Evolutionary conservation across 2,888 invertebrate genomes (phyloP).

Genomic region (Macrophya alboannulata): DNA sequence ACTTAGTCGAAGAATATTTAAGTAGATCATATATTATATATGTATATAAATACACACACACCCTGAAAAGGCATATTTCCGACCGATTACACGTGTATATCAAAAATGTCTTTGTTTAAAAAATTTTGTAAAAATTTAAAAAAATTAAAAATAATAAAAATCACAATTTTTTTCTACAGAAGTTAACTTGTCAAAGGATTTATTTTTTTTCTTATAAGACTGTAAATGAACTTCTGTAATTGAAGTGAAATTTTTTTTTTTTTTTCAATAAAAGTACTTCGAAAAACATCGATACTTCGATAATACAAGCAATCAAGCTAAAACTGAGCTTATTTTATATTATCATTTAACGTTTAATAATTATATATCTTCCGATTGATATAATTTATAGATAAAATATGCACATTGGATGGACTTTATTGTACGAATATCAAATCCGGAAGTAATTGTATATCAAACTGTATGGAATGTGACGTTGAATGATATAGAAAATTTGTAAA

Average conservation of each 20-base stretch:
- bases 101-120: background rate
- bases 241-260: background rate
- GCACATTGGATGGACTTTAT: background rate
- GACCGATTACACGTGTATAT: background rate
- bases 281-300: background rate
- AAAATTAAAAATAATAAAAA: background rate
- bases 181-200: background rate
- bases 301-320: too few relatives aligned
- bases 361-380: background rate
- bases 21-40: background rate
- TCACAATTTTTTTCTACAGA: background rate
- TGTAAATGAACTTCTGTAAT: background rate
- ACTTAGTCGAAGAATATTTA: background rate
- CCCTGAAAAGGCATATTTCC: background rate
- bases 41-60: background rate
- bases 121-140: background rate
- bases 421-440: background rate
- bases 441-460: background rate
- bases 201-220: too few relatives aligned
- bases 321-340: too few relatives aligned
- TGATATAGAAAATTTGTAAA: slow-evolving; percentile 7
- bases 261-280: background rate
- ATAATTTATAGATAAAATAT: too few relatives aligned
- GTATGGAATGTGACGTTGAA: slow-evolving; percentile 2
- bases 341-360: too few relatives aligned